A percentile compares a stretch with the other conserved stretches of the same genome.
These are phyloP conservation scores for Drosophila asahinai DNA, from an alignment of 1,140 invertebrate genomes.

Conservation along the genomic window DNA sequence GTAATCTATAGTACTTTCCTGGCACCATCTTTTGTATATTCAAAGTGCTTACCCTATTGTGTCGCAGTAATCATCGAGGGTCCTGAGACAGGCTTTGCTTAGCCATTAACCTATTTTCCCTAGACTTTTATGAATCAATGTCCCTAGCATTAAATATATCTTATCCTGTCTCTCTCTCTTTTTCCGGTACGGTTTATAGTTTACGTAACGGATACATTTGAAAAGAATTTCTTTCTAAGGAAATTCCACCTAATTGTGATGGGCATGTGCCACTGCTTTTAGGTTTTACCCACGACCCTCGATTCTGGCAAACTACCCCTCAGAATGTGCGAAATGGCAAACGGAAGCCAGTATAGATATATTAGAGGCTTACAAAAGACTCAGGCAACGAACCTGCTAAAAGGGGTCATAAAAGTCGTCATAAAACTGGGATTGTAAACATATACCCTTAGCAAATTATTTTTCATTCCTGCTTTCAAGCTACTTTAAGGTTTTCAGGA, in stretches of 20 bases:
- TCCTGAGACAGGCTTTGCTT: too few relatives aligned
- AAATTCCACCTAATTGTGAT: not conserved
- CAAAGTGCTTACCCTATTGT: not conserved
- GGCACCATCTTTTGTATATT: not conserved
- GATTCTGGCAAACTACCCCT: conserved; percentile 2
- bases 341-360: conserved; percentile 56
- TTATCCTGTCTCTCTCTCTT: not conserved
- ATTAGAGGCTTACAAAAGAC: conserved; percentile 47
- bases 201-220: not conserved
- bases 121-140: not conserved
- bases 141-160: not conserved
- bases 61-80: too few relatives aligned
- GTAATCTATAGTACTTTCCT: not conserved
- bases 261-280: not conserved
- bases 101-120: not conserved
- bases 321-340: conserved; percentile 68
- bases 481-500: not conserved
- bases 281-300: conserved; percentile 5
- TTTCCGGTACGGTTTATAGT: not conserved
- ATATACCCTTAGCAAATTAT: not conserved
- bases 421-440: conserved; percentile 3
- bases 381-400: conserved; percentile 54
- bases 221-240: not conserved
- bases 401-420: conserved; percentile 34
- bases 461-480: too few relatives aligned